Percentiles rank a stretch among this genome's conserved stretches.
phyloP scores from a whole-genome alignment of 2,113 vertebrate genomes.

The Salvelinus sp. region DNA sequence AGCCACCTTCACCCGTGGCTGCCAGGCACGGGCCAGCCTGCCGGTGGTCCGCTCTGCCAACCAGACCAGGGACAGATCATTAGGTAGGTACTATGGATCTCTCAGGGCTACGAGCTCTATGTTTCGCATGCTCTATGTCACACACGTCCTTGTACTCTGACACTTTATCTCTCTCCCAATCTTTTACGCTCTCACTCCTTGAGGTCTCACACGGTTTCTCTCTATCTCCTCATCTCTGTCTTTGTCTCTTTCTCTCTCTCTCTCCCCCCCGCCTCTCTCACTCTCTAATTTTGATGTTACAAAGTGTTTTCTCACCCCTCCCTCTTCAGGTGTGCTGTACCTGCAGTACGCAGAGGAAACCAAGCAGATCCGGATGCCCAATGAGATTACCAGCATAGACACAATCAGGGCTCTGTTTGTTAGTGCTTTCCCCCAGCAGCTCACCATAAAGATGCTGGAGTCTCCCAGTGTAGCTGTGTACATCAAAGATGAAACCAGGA shows the following conservation, averaged over 20 bases:
- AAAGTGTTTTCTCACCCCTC: constrained; percentile 42
- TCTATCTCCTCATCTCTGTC: background rate
- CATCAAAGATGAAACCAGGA: constrained; percentile 88
- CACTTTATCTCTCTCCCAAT: background rate
- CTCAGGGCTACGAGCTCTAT: background rate
- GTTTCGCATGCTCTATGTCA: background rate
- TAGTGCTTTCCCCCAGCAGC: constrained; percentile 91
- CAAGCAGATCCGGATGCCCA: constrained; percentile 86
- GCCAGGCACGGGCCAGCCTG: constrained; percentile 83
- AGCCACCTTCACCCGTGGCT: constrained; percentile 82
- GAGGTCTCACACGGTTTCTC: background rate
- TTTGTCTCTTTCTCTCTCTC: too few relatives aligned
- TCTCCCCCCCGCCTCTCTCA: background rate
- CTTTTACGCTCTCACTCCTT: background rate
- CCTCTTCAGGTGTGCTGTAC: constrained; percentile 82
- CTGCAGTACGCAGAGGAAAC: constrained; percentile 93
- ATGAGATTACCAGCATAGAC: constrained; percentile 84
- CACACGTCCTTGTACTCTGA: background rate
- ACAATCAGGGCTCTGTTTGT: constrained; percentile 89
- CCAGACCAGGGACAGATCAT: constrained; percentile 82
- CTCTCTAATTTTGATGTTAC: background rate
- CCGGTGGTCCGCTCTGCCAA: constrained; percentile 83
- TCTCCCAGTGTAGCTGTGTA: constrained; percentile 88
- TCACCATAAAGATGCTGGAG: constrained; percentile 91
- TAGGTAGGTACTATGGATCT: constrained; percentile 74